Base-by-base conservation (phyloP, 2,888 invertebrate species). In the Onthophagus sagittarius region DNA sequence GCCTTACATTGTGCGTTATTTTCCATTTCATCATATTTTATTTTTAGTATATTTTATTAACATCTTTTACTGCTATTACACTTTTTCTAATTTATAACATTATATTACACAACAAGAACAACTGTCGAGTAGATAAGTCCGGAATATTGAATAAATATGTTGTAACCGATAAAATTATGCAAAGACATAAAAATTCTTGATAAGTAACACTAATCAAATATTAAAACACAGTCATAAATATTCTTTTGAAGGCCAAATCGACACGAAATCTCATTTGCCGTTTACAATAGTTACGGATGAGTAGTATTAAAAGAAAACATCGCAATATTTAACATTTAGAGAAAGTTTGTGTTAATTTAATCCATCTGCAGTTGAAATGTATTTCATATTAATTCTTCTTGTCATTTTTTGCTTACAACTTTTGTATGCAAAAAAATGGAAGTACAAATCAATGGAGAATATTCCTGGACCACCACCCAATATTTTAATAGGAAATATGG, bases 371-470 rank as follows among this genome's bases (percentile, higher is more conserved):
- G 23, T 53, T 11, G 39, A 23, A n/a, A 67, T 67, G 67, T 67
- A 67, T 23, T 31, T 67, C 7, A 3, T 67, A 0, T 31, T 67
- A 9, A 23, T 67, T 67, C 31, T 67, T n/a, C 23, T 67, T 11
- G 23, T 2, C n/a, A 13, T 67, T 9, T 67, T 23, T 23, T n/a
- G n/a, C 6, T 13, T 67, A 31, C 67, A 67, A 67, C n/a, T 67
- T n/a, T 32, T 67, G 6, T 67, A 67, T 9, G n/a, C 23, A 23
- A 67, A 67, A 32, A 67, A 67, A 67, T 67, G 67, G 67, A 67
- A 67, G 67, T 67, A 67, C 32, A 32, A 23, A 5, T 15, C 67
- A 32, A 11, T 67, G 67, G 67, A 67, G 23, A 67, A 67, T 31
- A 67, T 67, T 31, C 67, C 67, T 2, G 23, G 67, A 2, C 67